Base-by-base conservation (phyloP, 2,797 vertebrate species). In the Dermochelys coriacea region DNA sequence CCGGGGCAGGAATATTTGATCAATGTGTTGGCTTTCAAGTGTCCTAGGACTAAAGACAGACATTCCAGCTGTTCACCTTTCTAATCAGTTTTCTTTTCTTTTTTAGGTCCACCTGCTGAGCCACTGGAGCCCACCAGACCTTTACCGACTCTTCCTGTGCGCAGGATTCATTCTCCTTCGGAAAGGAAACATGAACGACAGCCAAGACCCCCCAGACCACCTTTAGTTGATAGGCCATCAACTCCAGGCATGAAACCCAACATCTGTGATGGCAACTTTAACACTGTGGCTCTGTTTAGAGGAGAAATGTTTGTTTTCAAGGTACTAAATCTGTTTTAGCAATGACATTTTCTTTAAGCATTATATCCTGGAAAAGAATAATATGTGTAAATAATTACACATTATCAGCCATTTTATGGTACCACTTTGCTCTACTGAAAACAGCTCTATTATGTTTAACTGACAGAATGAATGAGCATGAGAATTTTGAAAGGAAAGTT, bases 251-350 rank as follows among this genome's bases (percentile, higher is more conserved):
- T 98, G 47, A 99, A 99, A 96, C 99, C 99, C 0, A 99, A 99
- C 98, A 99, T 99, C 97, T 99, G 99, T 5, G 99, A 99, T 34
- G 99, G 99, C 91, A 99, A 99, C 98, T 99, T 99, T 97, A 99
- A 99, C 98, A 99, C 99, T 0, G 99, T 99, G 98, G 99, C 99
- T 93, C 99, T 99, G 97, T 99, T 99, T 97, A 98, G 99, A 81
- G 98, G 99, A 81, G 99, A 99, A 98, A 99, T 99, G 99, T 99
- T 99, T 95, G 99, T 99, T 93, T 99, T 99, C 97, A 99, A 99
- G 99, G 99, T 99, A 98, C 96, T 97, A 37, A 91, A 83, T 91
- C 52, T 55, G 12, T 4, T 37, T 77, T 80, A 84, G 8, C n/a
- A 37, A 10, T 27, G 4, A 64, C 47, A 41, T 80, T 93, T 54